Conservation (phyloP, 2,113 vertebrate genomes). For the Erythrolamprus reginae region DNA sequence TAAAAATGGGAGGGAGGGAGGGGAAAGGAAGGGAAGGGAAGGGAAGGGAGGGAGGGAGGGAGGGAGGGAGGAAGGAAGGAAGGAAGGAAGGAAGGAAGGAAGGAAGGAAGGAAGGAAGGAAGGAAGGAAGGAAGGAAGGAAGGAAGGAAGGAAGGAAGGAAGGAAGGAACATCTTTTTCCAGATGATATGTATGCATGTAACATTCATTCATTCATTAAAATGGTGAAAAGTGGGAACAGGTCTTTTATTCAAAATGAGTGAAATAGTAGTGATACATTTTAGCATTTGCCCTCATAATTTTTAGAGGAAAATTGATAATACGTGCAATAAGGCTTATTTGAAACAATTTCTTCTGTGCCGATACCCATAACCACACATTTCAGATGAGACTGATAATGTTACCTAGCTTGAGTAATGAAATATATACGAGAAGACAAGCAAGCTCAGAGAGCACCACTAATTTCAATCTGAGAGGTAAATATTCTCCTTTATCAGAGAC, state of each 20-base stretch:
- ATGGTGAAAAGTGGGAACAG: background rate
- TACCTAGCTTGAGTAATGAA: background rate
- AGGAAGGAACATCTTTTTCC: background rate
- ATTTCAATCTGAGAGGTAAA: background rate
- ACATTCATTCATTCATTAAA: background rate
- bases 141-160: background rate
- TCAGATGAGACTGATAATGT: background rate
- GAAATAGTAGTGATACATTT: background rate
- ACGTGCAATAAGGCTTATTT: background rate
- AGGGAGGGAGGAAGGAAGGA: too few species aligned
- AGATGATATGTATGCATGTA: background rate
- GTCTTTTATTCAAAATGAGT: background rate
- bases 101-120: too few species aligned
- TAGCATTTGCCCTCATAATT: background rate
- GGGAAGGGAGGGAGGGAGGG: too few species aligned
- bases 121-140: too few species aligned
- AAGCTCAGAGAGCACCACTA: background rate
- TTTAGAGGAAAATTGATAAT: background rate
- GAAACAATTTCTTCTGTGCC: background rate
- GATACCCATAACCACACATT: background rate
- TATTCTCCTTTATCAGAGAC: background rate
- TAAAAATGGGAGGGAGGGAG: background rate
- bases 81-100: too few species aligned
- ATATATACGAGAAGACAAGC: background rate
- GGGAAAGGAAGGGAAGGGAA: too few species aligned